A percentile compares a stretch with the other conserved stretches of the same genome.
phyloP scores from a whole-genome alignment of 2,797 vertebrate genomes.

The Trematomus bernacchii region DNA sequence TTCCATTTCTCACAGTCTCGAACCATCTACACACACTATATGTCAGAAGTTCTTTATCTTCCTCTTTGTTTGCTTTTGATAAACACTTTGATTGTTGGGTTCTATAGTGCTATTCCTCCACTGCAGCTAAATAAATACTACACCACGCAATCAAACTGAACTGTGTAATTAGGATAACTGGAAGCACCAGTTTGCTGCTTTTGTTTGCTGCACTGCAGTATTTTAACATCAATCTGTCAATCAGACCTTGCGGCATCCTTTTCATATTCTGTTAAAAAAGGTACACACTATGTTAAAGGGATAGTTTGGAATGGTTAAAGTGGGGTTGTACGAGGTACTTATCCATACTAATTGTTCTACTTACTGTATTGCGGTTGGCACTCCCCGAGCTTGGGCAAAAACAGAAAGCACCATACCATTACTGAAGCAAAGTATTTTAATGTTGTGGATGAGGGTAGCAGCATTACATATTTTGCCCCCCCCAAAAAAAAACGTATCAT shows the following conservation, averaged over 20 bases:
- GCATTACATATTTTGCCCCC: no score
- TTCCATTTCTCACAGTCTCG: constrained; percentile 56
- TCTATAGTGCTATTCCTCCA: constrained; percentile 33
- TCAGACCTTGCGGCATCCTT: constrained; percentile 15
- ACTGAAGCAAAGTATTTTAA: no score
- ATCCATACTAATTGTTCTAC: no score
- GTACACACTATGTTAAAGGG: background rate
- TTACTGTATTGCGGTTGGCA: no score
- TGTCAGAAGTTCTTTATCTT: constrained; percentile 39
- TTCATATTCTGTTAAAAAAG: constrained; percentile 10
- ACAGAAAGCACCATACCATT: no score
- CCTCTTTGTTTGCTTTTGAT: constrained; percentile 45
- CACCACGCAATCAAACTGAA: constrained; percentile 16
- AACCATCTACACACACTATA: constrained; percentile 23
- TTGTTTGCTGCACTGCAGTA: constrained; percentile 2
- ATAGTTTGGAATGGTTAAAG: no score
- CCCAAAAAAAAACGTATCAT: no score
- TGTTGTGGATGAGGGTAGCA: no score
- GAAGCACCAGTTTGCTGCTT: constrained; percentile 10
- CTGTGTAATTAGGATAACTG: constrained; percentile 14
- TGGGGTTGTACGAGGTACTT: no score
- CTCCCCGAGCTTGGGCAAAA: no score
- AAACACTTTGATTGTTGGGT: constrained; percentile 47
- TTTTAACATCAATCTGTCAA: background rate
- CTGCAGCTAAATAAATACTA: constrained; percentile 33